phyloP scores from a whole-genome alignment of 2,113 vertebrate genomes.

The Rhea americana region DNA sequence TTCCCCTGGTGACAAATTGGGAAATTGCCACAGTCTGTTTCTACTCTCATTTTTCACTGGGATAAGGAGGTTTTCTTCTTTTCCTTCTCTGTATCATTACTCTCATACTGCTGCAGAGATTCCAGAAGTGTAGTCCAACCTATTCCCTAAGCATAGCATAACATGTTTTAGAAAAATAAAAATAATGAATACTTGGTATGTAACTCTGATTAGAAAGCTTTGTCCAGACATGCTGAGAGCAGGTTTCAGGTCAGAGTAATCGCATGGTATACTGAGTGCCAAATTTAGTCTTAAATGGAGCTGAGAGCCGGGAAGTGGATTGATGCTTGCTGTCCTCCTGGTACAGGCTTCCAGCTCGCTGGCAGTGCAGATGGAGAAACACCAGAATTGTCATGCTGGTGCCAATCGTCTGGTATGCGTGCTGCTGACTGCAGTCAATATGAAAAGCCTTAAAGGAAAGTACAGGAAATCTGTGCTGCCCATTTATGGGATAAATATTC shows the following conservation, averaged over 20 bases:
- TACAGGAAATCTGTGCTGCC: neutral
- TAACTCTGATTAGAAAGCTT: neutral
- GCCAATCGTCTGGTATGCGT: neutral
- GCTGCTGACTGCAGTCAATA: neutral
- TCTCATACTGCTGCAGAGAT: neutral
- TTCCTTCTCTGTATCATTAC: neutral
- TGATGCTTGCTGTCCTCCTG: neutral
- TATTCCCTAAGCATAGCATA: neutral
- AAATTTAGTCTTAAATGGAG: neutral
- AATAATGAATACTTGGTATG: neutral
- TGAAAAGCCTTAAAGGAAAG: neutral
- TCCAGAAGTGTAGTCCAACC: neutral
- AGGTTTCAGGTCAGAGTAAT: slow-evolving; percentile 23
- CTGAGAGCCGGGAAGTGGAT: neutral
- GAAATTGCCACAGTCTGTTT: neutral
- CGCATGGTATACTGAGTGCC: neutral
- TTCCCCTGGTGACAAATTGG: neutral
- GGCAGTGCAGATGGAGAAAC: neutral
- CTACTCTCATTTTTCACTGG: neutral
- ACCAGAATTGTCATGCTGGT: neutral
- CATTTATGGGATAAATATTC: neutral
- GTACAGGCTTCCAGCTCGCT: neutral
- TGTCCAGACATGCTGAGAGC: slow-evolving; percentile 9
- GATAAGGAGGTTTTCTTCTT: neutral
- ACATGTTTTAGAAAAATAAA: neutral